These are phyloP conservation scores for Erannis defoliaria DNA, from an alignment of 2,888 invertebrate genomes.

Conservation along the genomic window DNA sequence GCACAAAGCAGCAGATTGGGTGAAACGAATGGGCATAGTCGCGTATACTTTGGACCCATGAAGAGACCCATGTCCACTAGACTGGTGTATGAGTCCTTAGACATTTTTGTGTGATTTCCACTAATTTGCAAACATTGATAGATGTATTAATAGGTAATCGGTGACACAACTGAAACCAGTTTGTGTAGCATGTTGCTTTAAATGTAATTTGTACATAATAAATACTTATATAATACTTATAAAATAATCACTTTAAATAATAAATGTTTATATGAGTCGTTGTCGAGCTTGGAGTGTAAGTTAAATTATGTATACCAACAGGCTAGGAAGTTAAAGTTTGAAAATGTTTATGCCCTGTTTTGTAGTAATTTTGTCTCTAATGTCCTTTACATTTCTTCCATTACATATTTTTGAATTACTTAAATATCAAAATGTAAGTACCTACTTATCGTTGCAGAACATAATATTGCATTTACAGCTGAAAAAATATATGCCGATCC, in stretches of 20 bases:
- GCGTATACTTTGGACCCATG: no score
- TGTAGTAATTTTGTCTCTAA: slow-evolving; percentile 15
- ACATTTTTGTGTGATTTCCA: neutral
- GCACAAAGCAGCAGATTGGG: no score
- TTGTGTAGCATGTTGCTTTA: slow-evolving; percentile 21
- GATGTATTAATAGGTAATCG: no score
- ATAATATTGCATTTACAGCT: neutral
- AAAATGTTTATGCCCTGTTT: slow-evolving; percentile 40
- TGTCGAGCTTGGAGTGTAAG: slow-evolving; percentile 56
- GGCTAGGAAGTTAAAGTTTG: slow-evolving; percentile 24
- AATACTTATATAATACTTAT: neutral
- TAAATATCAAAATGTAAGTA: neutral
- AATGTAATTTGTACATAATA: slow-evolving; percentile 11
- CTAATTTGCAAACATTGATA: neutral
- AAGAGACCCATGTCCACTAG: no score
- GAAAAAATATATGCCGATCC: neutral
- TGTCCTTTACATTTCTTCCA: neutral
- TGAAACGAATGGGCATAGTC: no score
- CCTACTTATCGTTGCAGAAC: no score
- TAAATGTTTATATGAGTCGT: slow-evolving; percentile 42
- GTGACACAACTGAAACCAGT: neutral
- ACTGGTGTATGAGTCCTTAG: neutral
- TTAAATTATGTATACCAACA: slow-evolving; percentile 33
- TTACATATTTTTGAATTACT: no score
- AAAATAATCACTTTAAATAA: slow-evolving; percentile 30